A percentile compares a stretch with the other conserved stretches of the same genome.
Conservation (phyloP, 2,888 invertebrate species). For the Drosophila histrio region DNA sequence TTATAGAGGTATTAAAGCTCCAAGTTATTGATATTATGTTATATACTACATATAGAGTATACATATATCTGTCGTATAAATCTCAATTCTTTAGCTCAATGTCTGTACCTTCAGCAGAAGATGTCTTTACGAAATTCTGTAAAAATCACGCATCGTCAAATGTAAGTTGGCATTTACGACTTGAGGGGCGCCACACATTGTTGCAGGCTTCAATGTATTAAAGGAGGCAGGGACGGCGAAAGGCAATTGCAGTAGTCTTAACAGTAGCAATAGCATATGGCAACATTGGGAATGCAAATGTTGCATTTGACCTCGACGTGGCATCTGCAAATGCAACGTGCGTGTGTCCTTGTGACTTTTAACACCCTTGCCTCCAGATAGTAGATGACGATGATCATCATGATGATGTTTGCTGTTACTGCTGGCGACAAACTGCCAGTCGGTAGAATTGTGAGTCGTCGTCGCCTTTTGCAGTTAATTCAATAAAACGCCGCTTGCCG, state of each 20-base stretch:
- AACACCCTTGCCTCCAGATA: constrained; percentile 62
- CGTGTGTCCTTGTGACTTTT: constrained; percentile 78
- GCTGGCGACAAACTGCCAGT: constrained; percentile 18
- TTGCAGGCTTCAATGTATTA: constrained; percentile 50
- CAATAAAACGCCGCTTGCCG: constrained; percentile 70
- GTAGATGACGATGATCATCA: neutral
- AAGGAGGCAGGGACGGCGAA: neutral
- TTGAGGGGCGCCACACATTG: constrained; percentile 69
- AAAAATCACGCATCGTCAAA: constrained; percentile 70
- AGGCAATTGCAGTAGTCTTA: neutral
- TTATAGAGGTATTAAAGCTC: no score
- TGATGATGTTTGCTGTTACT: neutral
- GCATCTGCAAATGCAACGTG: constrained; percentile 40
- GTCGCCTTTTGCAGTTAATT: constrained; percentile 55
- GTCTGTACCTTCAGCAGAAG: constrained; percentile 26
- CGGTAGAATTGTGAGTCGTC: constrained; percentile 4
- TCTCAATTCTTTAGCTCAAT: neutral
- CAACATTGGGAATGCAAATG: constrained; percentile 38
- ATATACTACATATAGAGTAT: neutral
- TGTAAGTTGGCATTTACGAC: constrained; percentile 58
- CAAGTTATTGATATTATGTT: no score
- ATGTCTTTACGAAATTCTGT: constrained; percentile 42
- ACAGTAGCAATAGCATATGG: constrained; percentile 34
- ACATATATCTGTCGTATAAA: neutral
- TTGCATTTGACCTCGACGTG: constrained; percentile 54